A percentile compares a stretch with the other conserved stretches of the same genome.
phyloP scores from a whole-genome alignment of 1,140 invertebrate species.

The Magallana gigas region DNA sequence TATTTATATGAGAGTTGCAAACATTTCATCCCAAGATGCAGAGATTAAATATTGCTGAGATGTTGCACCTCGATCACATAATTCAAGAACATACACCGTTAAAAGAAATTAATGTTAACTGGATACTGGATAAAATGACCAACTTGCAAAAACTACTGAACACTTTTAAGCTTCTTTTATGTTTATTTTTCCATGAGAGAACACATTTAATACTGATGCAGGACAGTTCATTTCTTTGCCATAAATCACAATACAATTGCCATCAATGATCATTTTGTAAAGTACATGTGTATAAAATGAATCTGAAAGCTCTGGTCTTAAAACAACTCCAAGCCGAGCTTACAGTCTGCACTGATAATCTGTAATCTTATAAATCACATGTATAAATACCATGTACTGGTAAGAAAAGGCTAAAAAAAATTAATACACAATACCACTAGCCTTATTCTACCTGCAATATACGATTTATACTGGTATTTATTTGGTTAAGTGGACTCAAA shows the following conservation, averaged over 20 bases:
- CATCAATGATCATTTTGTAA: background rate
- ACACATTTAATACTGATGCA: slow-evolving; percentile 26
- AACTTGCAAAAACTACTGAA: too few relatives aligned
- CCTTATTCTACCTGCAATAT: background rate
- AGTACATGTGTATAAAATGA: background rate
- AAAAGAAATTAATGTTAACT: too few relatives aligned
- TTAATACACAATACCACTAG: background rate
- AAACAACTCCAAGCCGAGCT: background rate
- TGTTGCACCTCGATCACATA: too few relatives aligned
- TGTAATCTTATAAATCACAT: background rate
- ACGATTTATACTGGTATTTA: too few relatives aligned
- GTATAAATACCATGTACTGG: background rate
- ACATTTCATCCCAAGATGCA: too few relatives aligned
- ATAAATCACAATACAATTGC: slow-evolving; percentile 25
- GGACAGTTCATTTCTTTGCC: slow-evolving; percentile 24
- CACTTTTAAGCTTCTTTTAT: slow-evolving; percentile 13
- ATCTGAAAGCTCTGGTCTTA: too few relatives aligned
- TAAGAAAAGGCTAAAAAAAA: background rate
- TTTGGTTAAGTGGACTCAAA: too few relatives aligned
- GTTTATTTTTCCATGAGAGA: slow-evolving; percentile 12
- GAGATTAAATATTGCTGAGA: too few relatives aligned
- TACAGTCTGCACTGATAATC: background rate
- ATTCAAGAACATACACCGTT: too few relatives aligned
- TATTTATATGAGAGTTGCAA: too few relatives aligned
- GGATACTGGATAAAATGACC: too few relatives aligned